Evolutionary conservation across 1,140 invertebrate species (phyloP), one percentile per base, ranked within the genome.

Genomic region (Acyrthosiphon pisum): DNA sequence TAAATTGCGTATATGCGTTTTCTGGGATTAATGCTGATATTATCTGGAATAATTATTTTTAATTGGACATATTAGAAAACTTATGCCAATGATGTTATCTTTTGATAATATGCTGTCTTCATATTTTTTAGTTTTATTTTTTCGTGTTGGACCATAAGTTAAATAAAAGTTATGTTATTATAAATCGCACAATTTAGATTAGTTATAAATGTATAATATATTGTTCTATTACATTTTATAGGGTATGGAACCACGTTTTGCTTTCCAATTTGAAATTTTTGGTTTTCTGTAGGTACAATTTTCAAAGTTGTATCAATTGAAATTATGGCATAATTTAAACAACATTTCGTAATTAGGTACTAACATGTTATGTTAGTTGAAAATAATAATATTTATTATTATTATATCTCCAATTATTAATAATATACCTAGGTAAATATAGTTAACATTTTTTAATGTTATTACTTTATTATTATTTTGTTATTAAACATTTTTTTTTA

Each of bases 41-140:
- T 76, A 76, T 53, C 87, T 37, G 87, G n/a, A 89, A 89, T 89
- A 53, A 48, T 88, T 88, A 88, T 88, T 88, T 88, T 88, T 88
- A 88, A 48, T 88, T 23, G 30, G 7, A 88, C 6, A 48, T 35
- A 0, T 88, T 48, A n/a, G 30, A 88, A 48, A 88, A 88, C 44
- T 88, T 88, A 46, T 88, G 37, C 2, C 6, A 46, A 88, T 35
- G 46, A 88, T 48, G n/a, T 88, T 87, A 20, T 88, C 8, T 88
- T 46, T 26, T 30, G 14, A 86, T 86, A 86, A 86, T 44, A 30
- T 3, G 23, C 41, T 30, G 23, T 44, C 44, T 84, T 26, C 20
- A 50, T 35, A 88, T 8, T 22, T 88, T 53, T n/a, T 18, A 76
- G 30, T n/a, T 76, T n/a, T n/a, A 76, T 76, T 76, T 88, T 46